These are phyloP conservation scores for Dicycla oo DNA, from an alignment of 2,888 invertebrate genomes.

Conservation along the genomic window DNA sequence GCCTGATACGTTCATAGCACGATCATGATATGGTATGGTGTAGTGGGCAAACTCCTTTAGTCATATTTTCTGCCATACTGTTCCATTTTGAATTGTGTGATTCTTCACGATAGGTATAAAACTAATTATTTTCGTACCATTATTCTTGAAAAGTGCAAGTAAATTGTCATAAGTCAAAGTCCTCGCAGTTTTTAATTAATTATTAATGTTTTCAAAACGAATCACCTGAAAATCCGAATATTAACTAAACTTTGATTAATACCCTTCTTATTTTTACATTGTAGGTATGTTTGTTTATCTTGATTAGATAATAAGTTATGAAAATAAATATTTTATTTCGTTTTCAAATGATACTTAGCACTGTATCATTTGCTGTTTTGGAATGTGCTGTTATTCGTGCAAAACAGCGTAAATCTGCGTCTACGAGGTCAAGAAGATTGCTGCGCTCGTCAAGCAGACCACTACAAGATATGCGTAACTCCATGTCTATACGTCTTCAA, in stretches of 20 bases:
- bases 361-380: no score
- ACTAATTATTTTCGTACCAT: no score
- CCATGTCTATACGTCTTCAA: neutral
- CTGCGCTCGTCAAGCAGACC: neutral
- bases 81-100: no score
- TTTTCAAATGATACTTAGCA: no score
- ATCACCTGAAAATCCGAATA: neutral
- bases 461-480: neutral
- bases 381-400: no score
- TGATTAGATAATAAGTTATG: neutral
- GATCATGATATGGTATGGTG: neutral
- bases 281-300: neutral
- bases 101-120: no score
- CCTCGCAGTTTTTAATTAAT: neutral
- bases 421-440: neutral
- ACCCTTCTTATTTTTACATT: neutral
- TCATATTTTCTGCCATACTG: no score
- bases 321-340: no score
- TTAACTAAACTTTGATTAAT: neutral
- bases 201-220: neutral
- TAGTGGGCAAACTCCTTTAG: neutral
- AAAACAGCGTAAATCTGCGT: no score
- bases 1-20: neutral
- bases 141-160: neutral
- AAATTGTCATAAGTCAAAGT: neutral